Conservation (phyloP, 1,140 invertebrate species). For the Drosophila aff. region DNA sequence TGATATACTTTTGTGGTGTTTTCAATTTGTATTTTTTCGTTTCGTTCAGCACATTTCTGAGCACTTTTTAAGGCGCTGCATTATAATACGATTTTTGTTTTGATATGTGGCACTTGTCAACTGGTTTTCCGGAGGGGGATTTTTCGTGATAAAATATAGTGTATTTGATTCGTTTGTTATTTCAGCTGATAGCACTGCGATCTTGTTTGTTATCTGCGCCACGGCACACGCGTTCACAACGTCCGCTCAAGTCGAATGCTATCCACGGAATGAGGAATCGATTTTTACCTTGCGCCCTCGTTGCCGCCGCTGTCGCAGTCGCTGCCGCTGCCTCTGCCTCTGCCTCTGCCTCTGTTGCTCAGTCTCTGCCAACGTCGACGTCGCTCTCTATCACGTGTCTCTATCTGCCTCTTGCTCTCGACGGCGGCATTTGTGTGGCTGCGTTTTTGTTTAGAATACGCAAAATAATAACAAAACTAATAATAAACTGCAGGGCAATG, state of each 20-base stretch:
- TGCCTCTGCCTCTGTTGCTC: slow-evolving; percentile 12
- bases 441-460: slow-evolving; percentile 84
- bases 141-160: slow-evolving; percentile 19
- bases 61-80: slow-evolving; percentile 51
- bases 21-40: background rate
- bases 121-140: slow-evolving; percentile 9
- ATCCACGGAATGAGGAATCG: slow-evolving; percentile 74
- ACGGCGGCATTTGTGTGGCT: slow-evolving; percentile 24
- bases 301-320: slow-evolving; percentile 20
- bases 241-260: slow-evolving; percentile 67
- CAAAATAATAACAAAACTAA: slow-evolving; percentile 85
- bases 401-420: slow-evolving; percentile 28
- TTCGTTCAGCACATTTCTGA: slow-evolving; percentile 47
- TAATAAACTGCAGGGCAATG: slow-evolving; percentile 83
- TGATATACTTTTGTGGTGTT: slow-evolving; percentile 16
- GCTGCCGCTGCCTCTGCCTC: slow-evolving; percentile 12
- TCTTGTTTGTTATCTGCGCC: slow-evolving; percentile 29
- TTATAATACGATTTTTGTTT: slow-evolving; percentile 25
- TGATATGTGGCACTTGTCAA: slow-evolving; percentile 31
- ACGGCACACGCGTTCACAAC: slow-evolving; percentile 66
- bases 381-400: slow-evolving; percentile 55
- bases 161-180: slow-evolving; percentile 29
- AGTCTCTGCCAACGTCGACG: slow-evolving; percentile 10
- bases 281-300: slow-evolving; percentile 67
- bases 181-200: slow-evolving; percentile 39